Base-by-base conservation (phyloP, 2,113 vertebrate genomes). In the Haliaeetus leucogaster region DNA sequence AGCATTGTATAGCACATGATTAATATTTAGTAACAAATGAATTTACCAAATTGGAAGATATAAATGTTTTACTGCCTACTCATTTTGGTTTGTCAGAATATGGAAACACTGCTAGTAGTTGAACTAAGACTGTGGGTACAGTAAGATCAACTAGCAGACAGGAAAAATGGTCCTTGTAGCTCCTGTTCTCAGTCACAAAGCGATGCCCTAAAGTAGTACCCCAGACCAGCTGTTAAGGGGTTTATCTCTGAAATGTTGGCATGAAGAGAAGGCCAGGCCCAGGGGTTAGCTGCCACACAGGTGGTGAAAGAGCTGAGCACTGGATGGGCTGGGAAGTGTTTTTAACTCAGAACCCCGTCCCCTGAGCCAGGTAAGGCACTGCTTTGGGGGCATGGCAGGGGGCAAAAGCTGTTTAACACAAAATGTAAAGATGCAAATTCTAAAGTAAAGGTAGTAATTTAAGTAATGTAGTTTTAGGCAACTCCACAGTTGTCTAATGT, bases 351-450 rank as follows among this genome's bases (percentile, higher is more conserved):
- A 86, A 9, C 4, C 16, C 56, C 3, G 1, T 45, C 32, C 55
- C 1, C 0, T 17, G 36, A 95, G 7, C 22, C 2, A 3, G 6
- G 10, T 59, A 62, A 61, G 14, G 16, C 3, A 1, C 34, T 66
- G 7, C 38, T 78, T 77, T 9, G 3, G 12, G 55, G 71, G 16
- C 2, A 0, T 0, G 0, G 13, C n/a, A 70, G 45, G 81, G 6
- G 4, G 23, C 23, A 65, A n/a, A 30, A 68, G 7, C 12, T 83
- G 7, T 74, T 84, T 47, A 55, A 66, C 1, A 5, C 27, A 61
- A 18, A 88, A 65, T 6, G 5, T 19, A 82, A 85, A 85, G 18
- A 82, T 20, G 6, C 2, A 72, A 68, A 61, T 74, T 59, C n/a
- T 78, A 48, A 52, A 16, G 27, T 20, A 70, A 47, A 78, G 9